Evolutionary conservation across 2,113 vertebrate genomes (phyloP).

Genomic region (Muntiacus reevesi): DNA sequence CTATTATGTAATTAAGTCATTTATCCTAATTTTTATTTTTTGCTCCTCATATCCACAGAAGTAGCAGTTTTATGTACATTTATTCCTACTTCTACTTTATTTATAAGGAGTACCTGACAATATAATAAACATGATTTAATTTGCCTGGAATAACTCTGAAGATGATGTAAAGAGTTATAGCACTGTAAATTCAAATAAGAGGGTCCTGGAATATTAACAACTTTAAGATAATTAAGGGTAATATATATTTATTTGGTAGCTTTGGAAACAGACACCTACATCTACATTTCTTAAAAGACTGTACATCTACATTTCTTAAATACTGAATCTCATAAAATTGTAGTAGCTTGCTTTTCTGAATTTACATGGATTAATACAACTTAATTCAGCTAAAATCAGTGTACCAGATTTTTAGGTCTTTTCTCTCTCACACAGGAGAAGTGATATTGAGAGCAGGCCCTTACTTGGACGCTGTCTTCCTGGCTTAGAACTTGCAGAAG

Average conservation of each 20-base stretch:
- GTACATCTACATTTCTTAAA: not conserved
- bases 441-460: not conserved
- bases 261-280: not conserved
- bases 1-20: not conserved
- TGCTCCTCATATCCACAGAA: not conserved
- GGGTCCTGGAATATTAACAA: not conserved
- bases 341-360: not conserved
- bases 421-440: not conserved
- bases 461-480: not conserved
- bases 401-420: not conserved
- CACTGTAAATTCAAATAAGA: constrained; percentile 11
- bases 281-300: not conserved
- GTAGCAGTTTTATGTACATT: not conserved
- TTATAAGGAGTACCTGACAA: not conserved
- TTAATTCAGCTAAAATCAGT: not conserved
- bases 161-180: not conserved
- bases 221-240: not conserved
- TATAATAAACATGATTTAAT: not conserved
- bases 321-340: not conserved
- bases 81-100: not conserved
- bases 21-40: not conserved
- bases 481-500: not conserved
- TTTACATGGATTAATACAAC: not conserved
- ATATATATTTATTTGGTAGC: not conserved
- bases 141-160: not conserved